Evolutionary conservation across 2,113 vertebrate genomes (phyloP), one percentile per base, ranked within the genome.

Genomic region (Silurus glanis): DNA sequence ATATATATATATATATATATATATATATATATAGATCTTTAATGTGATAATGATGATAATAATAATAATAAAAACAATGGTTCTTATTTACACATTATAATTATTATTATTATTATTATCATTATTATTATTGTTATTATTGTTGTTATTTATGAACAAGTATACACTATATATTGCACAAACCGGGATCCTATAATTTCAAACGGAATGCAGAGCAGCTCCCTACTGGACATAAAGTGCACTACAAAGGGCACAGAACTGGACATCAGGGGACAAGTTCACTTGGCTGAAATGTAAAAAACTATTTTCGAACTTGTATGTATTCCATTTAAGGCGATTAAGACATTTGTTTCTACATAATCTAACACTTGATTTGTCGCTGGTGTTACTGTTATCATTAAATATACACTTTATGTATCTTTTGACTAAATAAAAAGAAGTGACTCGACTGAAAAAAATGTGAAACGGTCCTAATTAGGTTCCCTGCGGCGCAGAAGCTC

Each of bases 391-490:
- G 12, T 56, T 17, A 23, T 61, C 21, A 17, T 23, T 21, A 61
- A 12, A 45, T 7, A 61, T 10, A 37, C 4, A 9, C 5, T 28
- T 79, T 5, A 37, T 2, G 14, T 37, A 3, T 23, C 19, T 51
- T 62, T 49, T 4, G 45, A 47, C 6, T 0, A 13, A 10, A 37
- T 37, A 37, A 49, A 7, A n/a, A 49, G 12, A 17, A 2, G 25
- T 9, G 49, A 71, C 84, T 10, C 62, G 17, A 16, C n/a, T 67
- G 3, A 75, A 66, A 82, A 81, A 86, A 90, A 82, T 89, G 86
- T 86, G 86, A 91, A 92, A 92, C 87, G 80, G 80, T 89, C 89
- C 91, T 94, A 93, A 94, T 94, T 93, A 93, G 91, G 90, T 86
- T 86, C 91, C 89, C 83, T 83, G 76, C 87, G 76, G 92, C 89